These are phyloP conservation scores for Apostichopus parvimensis DNA, from an alignment of 35 echinoderm and acorn worm genomes.

Conservation along the genomic window DNA sequence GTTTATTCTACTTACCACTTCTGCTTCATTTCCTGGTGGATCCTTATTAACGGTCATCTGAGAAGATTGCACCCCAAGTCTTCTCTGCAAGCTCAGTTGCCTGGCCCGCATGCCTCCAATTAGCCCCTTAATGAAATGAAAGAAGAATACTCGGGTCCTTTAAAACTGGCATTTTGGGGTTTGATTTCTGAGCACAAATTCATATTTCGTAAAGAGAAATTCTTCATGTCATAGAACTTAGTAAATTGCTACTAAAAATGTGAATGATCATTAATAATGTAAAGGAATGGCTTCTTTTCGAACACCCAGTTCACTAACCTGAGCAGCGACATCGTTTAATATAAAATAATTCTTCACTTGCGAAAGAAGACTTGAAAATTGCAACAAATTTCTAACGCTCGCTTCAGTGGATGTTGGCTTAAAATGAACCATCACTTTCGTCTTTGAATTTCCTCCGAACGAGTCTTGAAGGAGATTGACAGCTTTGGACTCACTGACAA, in stretches of 20 bases:
- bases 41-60: constrained; percentile 55
- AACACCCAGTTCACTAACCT: background rate
- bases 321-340: constrained; percentile 72
- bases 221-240: too few relatives aligned
- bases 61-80: background rate
- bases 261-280: too few relatives aligned
- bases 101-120: background rate
- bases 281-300: too few relatives aligned
- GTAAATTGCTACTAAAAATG: too few relatives aligned
- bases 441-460: constrained; percentile 88
- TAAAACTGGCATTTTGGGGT: too few relatives aligned
- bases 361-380: constrained; percentile 45
- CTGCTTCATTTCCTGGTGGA: background rate
- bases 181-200: too few relatives aligned
- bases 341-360: constrained; percentile 74
- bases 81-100: constrained; percentile 19
- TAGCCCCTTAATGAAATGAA: constrained; percentile 59
- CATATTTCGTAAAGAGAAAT: too few relatives aligned
- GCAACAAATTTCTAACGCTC: constrained; percentile 52
- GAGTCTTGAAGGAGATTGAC: constrained; percentile 66
- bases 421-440: constrained; percentile 88
- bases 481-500: constrained; percentile 76
- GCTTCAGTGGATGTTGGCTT: constrained; percentile 43
- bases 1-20: background rate
- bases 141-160: too few relatives aligned